Percentiles rank a stretch among this genome's conserved stretches.
phyloP scores from a whole-genome alignment of 2,797 vertebrate species.

The Onychomys torridus region DNA sequence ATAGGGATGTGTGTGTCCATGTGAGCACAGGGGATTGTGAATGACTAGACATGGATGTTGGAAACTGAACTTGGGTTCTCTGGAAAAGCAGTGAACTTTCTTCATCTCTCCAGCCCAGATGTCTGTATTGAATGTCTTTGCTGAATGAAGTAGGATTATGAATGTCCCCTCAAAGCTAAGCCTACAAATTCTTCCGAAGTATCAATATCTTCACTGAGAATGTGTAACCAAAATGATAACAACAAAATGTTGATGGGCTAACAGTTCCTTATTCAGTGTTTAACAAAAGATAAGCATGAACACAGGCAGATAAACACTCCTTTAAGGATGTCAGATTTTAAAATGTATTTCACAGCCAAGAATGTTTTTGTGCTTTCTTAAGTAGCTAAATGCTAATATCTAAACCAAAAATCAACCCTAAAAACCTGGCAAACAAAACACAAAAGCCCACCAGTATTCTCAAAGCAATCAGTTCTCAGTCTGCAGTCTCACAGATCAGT shows the following conservation, averaged over 20 bases:
- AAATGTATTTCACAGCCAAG: not conserved
- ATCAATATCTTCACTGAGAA: not conserved
- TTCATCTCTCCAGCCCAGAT: not conserved
- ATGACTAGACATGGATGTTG: not conserved
- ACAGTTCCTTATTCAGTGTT: not conserved
- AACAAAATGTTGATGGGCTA: not conserved
- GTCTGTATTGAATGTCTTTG: not conserved
- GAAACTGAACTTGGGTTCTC: not conserved
- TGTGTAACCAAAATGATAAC: not conserved
- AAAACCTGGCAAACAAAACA: not conserved
- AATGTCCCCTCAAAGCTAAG: not conserved
- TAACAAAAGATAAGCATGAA: not conserved
- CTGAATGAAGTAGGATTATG: not conserved
- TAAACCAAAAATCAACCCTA: slow-evolving; percentile 42
- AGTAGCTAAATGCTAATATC: not conserved
- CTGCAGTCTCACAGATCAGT: not conserved
- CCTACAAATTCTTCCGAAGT: not conserved
- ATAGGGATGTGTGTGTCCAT: not conserved
- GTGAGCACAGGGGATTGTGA: not conserved
- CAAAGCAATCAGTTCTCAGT: slow-evolving; percentile 28
- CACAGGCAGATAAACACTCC: not conserved
- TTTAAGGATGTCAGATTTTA: not conserved
- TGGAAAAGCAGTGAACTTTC: not conserved
- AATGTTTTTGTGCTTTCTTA: slow-evolving; percentile 1
- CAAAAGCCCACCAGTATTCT: not conserved